Percentiles rank a stretch among this genome's conserved stretches.
These are phyloP conservation scores for Dendrolimus houi DNA, from an alignment of 2,888 invertebrate genomes.

Conservation along the genomic window DNA sequence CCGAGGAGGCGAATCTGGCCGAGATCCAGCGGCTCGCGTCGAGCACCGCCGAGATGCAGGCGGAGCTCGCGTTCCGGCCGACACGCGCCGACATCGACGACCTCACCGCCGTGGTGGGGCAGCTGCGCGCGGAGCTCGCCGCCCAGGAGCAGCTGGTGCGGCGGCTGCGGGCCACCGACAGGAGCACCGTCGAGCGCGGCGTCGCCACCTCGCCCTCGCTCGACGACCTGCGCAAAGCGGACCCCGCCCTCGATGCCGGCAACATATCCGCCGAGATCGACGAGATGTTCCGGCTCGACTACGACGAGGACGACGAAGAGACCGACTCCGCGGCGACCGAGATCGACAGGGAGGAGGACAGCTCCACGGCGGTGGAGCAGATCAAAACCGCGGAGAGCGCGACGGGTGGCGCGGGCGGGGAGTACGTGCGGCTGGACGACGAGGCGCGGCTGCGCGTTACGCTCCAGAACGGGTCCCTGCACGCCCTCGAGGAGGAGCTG, in stretches of 20 bases:
- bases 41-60: constrained; percentile 68
- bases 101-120: constrained; percentile 58
- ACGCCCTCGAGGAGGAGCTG: constrained; percentile 83
- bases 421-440: constrained; percentile 46
- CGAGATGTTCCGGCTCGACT: constrained; percentile 64
- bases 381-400: constrained; percentile 7
- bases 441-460: constrained; percentile 41
- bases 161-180: constrained; percentile 24
- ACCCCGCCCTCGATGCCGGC: constrained; percentile 35
- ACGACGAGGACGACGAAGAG: constrained; percentile 61
- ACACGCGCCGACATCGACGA: constrained; percentile 75
- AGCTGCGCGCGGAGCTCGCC: constrained; percentile 41
- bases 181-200: constrained; percentile 20
- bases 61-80: constrained; percentile 77
- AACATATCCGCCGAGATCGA: constrained; percentile 64
- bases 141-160: constrained; percentile 30
- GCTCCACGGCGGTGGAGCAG: constrained; percentile 1
- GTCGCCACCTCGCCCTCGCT: constrained; percentile 27
- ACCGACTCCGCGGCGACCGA: constrained; percentile 57
- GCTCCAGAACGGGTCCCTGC: constrained; percentile 72
- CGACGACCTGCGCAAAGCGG: constrained; percentile 26
- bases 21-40: constrained; percentile 74
- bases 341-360: constrained; percentile 32
- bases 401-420: constrained; percentile 13
- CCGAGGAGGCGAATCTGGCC: constrained; percentile 74